phyloP scores from a whole-genome alignment of 2,113 vertebrate genomes.

The Nothoprocta pentlandii region DNA sequence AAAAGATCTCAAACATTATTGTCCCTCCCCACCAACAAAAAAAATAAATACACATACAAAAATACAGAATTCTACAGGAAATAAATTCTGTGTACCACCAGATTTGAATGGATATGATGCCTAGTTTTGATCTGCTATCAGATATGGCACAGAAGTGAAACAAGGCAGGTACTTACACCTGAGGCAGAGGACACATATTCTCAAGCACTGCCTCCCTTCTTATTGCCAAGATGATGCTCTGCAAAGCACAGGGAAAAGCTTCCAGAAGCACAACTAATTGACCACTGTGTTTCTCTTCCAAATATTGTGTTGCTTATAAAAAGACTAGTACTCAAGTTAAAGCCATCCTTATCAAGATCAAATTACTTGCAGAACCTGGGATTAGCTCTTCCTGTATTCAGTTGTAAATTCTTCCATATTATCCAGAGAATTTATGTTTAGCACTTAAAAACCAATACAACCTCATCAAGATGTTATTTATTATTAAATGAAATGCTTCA shows the following conservation, averaged over 20 bases:
- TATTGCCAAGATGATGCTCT: not conserved
- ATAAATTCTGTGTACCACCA: rapidly evolving
- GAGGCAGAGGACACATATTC: not conserved
- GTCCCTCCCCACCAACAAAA: not conserved
- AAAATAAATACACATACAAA: not conserved
- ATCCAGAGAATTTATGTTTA: not conserved
- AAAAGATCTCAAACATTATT: not conserved
- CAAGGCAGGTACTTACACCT: not conserved
- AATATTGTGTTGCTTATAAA: not conserved
- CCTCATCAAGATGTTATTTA: not conserved
- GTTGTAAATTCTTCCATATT: not conserved
- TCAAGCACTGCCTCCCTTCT: not conserved
- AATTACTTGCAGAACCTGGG: not conserved
- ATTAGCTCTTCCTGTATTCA: not conserved
- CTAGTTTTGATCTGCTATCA: not conserved
- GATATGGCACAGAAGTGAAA: not conserved
- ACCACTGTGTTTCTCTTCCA: not conserved
- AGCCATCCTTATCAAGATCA: not conserved
- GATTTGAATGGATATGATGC: not conserved
- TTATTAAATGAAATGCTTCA: not conserved
- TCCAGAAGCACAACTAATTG: not conserved
- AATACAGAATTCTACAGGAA: not conserved
- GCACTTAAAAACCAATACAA: not conserved
- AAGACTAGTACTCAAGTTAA: not conserved
- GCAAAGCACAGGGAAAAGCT: not conserved